Evolutionary conservation across 1,140 invertebrate genomes (phyloP).

Genomic region (Drosophila kikkawai): DNA sequence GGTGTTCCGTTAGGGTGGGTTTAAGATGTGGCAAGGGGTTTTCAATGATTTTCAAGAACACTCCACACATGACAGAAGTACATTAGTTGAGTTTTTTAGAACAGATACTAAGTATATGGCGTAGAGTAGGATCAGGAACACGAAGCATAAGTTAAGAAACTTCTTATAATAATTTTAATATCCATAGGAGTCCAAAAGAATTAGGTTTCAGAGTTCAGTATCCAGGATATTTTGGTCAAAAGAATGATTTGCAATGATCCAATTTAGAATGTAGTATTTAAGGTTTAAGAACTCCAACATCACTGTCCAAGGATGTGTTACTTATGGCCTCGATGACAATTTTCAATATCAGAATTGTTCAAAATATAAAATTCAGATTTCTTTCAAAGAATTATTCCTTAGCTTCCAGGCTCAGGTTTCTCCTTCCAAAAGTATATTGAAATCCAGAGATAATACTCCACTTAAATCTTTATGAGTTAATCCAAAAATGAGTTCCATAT

Average conservation of each 20-base stretch:
- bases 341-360: neutral
- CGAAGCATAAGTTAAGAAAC: too few species aligned
- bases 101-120: neutral
- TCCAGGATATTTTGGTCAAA: too few species aligned
- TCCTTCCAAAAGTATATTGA: too few species aligned
- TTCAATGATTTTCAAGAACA: neutral
- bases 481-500: neutral
- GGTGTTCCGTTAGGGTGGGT: too few species aligned
- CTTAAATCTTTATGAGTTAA: neutral
- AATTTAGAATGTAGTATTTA: neutral
- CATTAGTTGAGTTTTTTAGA: neutral
- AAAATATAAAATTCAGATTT: neutral
- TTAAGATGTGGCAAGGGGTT: neutral
- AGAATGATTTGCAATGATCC: neutral
- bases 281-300: neutral
- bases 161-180: neutral
- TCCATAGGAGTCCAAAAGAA: neutral
- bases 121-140: neutral
- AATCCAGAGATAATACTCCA: neutral
- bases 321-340: neutral
- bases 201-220: too few species aligned
- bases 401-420: too few species aligned
- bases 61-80: slow-evolving; percentile 9
- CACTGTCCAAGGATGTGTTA: neutral
- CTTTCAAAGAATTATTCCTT: neutral